A percentile compares a stretch with the other conserved stretches of the same genome.
Evolutionary conservation across 2,797 vertebrate species (phyloP).

Genomic region (Rhinella marina): DNA sequence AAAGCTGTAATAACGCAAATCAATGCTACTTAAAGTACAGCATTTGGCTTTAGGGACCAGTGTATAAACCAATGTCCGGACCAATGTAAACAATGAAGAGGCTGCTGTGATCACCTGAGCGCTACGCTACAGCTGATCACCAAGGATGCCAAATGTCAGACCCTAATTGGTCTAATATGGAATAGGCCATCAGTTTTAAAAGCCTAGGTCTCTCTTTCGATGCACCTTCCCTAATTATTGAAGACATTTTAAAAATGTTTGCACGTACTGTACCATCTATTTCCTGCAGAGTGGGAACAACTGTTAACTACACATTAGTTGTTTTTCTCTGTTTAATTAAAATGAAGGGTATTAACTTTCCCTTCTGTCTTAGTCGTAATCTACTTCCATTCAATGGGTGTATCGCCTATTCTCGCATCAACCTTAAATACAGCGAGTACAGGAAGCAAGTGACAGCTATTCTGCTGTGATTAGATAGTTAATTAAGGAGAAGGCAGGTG

Average conservation of each 20-base stretch:
- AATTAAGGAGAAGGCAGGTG: slow-evolving; percentile 80
- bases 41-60: no score
- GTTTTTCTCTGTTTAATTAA: slow-evolving; percentile 47
- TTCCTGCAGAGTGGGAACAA: neutral
- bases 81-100: no score
- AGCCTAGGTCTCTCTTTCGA: neutral
- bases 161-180: no score
- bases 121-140: no score
- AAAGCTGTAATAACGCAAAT: no score
- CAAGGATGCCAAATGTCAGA: no score
- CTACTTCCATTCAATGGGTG: slow-evolving; percentile 43
- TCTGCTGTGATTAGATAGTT: slow-evolving; percentile 73
- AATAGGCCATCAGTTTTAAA: no score
- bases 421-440: slow-evolving; percentile 70
- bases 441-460: slow-evolving; percentile 72
- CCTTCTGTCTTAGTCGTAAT: slow-evolving; percentile 45
- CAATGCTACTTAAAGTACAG: no score
- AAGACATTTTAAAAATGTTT: neutral
- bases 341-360: slow-evolving; percentile 42
- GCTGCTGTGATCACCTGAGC: no score
- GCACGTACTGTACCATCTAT: neutral
- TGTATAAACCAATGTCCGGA: no score
- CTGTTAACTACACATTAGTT: slow-evolving; percentile 20
- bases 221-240: neutral
- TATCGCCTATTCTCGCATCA: slow-evolving; percentile 65